phyloP scores from a whole-genome alignment of 2,113 vertebrate species.

The Clarias macrocephalus region DNA sequence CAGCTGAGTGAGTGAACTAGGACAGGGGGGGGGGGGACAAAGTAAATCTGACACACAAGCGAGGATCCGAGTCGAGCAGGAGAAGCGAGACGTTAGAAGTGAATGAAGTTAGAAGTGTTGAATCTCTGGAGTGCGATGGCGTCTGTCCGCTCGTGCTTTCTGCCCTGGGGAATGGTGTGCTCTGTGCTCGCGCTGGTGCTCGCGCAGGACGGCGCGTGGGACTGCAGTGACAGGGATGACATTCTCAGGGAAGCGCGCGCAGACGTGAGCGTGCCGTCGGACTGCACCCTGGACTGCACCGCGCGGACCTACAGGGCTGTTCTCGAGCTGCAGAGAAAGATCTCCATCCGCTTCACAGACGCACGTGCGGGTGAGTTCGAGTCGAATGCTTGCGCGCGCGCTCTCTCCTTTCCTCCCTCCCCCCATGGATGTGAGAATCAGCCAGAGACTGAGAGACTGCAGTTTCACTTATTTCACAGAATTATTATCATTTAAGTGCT shows the following conservation, averaged over 20 bases:
- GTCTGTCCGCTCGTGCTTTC: constrained; percentile 44
- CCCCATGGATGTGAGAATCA: neutral
- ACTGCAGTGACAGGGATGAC: constrained; percentile 60
- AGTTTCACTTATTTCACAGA: neutral
- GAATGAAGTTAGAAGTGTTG: constrained; percentile 6
- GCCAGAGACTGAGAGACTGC: neutral
- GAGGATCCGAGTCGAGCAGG: neutral
- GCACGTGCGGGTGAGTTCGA: constrained; percentile 65
- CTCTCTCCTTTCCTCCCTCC: too few relatives aligned
- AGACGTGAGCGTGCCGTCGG: constrained; percentile 39
- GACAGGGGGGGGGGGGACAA: neutral
- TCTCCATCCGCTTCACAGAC: constrained; percentile 64
- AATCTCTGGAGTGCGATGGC: constrained; percentile 56
- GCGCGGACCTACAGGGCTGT: constrained; percentile 62
- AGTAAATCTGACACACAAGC: neutral
- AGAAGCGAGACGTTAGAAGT: neutral
- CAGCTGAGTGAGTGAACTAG: neutral
- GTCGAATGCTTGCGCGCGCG: neutral
- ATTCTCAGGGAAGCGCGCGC: constrained; percentile 44
- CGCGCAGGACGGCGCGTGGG: constrained; percentile 31
- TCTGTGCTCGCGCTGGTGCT: constrained; percentile 48
- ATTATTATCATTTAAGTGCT: neutral
- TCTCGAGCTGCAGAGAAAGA: constrained; percentile 54
- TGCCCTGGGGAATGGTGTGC: constrained; percentile 56
- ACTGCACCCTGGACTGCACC: constrained; percentile 69